Evolutionary conservation across 2,888 invertebrate species (phyloP), one percentile per base, ranked within the genome.

Genomic region (Brachyptera risi): DNA sequence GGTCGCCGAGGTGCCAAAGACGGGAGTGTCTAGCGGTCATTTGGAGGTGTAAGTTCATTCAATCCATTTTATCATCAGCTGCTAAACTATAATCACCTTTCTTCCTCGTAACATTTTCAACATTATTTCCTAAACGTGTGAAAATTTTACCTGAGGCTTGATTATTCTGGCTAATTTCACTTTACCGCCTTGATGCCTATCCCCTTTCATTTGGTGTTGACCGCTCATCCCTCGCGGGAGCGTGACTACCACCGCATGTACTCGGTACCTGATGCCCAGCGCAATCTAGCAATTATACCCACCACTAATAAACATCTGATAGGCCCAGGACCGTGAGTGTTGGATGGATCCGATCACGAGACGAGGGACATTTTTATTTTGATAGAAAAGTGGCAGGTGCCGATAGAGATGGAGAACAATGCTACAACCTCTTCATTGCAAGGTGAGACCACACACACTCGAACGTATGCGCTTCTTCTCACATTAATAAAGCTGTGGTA

Each of bases 381-480:
- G 60, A 60, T 56, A 56, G 60, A 56, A 56, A 57, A 56, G 61
- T 61, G 61, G 61, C 61, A 57, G 57, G 57, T 61, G 61, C 57
- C 35, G 57, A 56, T 47, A 24, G 51, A 37, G 44, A 44, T 40
- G 40, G 21, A 47, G 47, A 51, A 51, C 50, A 51, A 27, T 11
- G 31, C 24, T 13, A 26, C 27, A 26, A 15, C 17, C 17, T 17
- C 42, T 21, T 17, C 19, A 42, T 42, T 2, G n/a, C 42, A 37
- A 47, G 49, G 47, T 59, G 60, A 60, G 61, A 61, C 61, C 61
- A 61, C 61, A 61, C 61, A 61, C 61, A 37, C 17, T 17, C 61
- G 13, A 49, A 21, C 15, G 23, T 38, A 21, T 51, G 56, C 24
- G 37, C 24, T 47, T 56, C 44, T 37, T 56, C 40, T 51, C 60